A percentile compares a stretch with the other conserved stretches of the same genome.
Evolutionary conservation across 2,888 invertebrate genomes (phyloP).

Genomic region (Aphelenchoides bicaudatus): DNA sequence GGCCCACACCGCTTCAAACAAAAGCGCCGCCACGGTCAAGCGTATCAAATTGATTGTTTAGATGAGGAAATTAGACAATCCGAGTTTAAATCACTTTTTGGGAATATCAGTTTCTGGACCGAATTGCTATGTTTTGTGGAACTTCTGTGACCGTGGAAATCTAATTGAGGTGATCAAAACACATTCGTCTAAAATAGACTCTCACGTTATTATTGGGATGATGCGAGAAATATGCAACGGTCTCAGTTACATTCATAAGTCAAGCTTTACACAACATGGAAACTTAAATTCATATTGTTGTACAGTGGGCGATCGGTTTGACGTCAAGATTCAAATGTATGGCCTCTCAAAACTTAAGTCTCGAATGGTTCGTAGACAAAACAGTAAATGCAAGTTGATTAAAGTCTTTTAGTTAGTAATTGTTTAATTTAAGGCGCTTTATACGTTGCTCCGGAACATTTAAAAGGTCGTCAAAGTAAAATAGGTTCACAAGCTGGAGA

Average conservation of each 20-base stretch:
- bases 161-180: background rate
- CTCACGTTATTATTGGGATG: background rate
- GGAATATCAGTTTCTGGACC: background rate
- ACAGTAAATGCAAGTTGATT: no score
- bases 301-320: conserved; percentile 39
- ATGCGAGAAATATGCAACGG: conserved; percentile 11
- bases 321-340: conserved; percentile 32
- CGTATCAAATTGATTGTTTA: no score
- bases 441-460: conserved; percentile 46
- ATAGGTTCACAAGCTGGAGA: conserved; percentile 18
- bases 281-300: conserved; percentile 22
- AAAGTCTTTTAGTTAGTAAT: no score
- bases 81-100: conserved; percentile 1
- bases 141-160: background rate
- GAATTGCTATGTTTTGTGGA: background rate
- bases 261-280: conserved; percentile 20
- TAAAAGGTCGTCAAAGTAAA: conserved; percentile 22
- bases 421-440: conserved; percentile 21
- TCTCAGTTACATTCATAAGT: conserved; percentile 21
- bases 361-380: conserved; percentile 1
- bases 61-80: conserved; percentile 3
- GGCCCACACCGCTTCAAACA: no score
- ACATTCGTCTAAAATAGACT: background rate
- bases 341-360: conserved; percentile 17
- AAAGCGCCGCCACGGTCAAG: no score